Percentiles rank a stretch among this genome's conserved stretches.
Conservation (phyloP, 2,797 vertebrate genomes). For the Peromyscus eremicus region DNA sequence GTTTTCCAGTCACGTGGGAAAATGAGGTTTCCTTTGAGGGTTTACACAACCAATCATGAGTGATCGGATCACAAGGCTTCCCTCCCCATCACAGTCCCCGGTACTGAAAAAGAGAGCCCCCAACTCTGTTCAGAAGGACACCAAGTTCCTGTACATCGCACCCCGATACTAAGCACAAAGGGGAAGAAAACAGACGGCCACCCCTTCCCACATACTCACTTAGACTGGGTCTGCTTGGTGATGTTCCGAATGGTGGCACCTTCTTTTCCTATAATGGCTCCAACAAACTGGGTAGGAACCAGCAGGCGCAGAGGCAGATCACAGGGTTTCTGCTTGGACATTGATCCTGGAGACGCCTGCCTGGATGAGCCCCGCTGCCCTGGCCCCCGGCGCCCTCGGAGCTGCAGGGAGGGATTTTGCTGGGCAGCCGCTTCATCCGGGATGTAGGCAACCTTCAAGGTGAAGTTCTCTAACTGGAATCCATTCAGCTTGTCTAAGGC, state of each 20-base stretch:
- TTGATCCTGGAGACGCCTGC: slow-evolving; percentile 93
- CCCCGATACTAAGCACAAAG: background rate
- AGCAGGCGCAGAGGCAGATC: slow-evolving; percentile 96
- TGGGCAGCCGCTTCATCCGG: slow-evolving; percentile 94
- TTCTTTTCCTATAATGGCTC: slow-evolving; percentile 99
- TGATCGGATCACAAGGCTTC: slow-evolving; percentile 5
- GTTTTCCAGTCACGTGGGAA: slow-evolving; percentile 48
- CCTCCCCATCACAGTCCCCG: background rate
- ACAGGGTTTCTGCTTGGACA: slow-evolving; percentile 94
- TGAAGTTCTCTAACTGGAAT: slow-evolving; percentile 96
- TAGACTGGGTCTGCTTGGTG: slow-evolving; percentile 99
- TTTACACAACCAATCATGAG: slow-evolving; percentile 37
- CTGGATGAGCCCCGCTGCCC: slow-evolving; percentile 93
- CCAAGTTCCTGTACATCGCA: background rate
- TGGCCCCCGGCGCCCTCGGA: slow-evolving; percentile 93
- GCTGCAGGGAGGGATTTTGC: slow-evolving; percentile 85
- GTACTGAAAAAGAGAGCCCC: background rate
- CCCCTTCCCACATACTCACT: slow-evolving; percentile 88
- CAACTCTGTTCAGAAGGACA: background rate
- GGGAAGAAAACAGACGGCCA: no score
- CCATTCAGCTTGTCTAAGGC: slow-evolving; percentile 99
- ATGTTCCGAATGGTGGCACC: slow-evolving; percentile 98
- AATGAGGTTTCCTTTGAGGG: slow-evolving; percentile 48
- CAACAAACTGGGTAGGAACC: slow-evolving; percentile 98
- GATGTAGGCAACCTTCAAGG: slow-evolving; percentile 98